phyloP scores from a whole-genome alignment of 2,888 invertebrate species.

The Ecdyonurus torrentis region DNA sequence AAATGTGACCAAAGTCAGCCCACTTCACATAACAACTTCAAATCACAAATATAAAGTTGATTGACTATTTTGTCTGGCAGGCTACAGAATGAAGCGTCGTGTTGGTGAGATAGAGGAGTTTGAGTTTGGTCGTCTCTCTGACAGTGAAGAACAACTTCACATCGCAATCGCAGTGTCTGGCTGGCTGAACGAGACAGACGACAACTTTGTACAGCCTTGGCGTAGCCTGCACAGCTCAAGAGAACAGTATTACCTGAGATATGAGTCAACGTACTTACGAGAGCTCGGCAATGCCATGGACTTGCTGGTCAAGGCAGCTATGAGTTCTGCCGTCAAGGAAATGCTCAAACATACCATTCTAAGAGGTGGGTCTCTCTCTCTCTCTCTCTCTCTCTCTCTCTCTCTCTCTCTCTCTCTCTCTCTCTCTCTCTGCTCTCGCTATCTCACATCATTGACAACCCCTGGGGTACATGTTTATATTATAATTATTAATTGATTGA shows the following conservation, averaged over 20 bases:
- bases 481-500: no score
- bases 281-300: constrained; percentile 43
- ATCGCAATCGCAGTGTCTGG: constrained; percentile 45
- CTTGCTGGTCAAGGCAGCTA: constrained; percentile 37
- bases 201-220: constrained; percentile 35
- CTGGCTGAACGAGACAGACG: constrained; percentile 38
- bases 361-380: constrained; percentile 27
- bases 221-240: constrained; percentile 32
- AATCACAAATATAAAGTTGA: no score
- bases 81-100: constrained; percentile 49
- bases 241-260: constrained; percentile 45
- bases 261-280: constrained; percentile 39
- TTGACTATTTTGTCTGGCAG: no score
- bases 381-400: no score
- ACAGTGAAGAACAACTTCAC: constrained; percentile 31
- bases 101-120: constrained; percentile 51
- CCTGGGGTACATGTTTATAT: no score
- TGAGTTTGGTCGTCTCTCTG: constrained; percentile 35
- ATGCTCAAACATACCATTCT: constrained; percentile 44
- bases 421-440: not conserved
- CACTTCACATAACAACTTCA: no score
- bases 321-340: constrained; percentile 41
- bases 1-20: no score
- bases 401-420: not conserved
- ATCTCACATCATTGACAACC: not conserved